Conservation (phyloP, 2,797 vertebrate species). For the Danio aesculapii region DNA sequence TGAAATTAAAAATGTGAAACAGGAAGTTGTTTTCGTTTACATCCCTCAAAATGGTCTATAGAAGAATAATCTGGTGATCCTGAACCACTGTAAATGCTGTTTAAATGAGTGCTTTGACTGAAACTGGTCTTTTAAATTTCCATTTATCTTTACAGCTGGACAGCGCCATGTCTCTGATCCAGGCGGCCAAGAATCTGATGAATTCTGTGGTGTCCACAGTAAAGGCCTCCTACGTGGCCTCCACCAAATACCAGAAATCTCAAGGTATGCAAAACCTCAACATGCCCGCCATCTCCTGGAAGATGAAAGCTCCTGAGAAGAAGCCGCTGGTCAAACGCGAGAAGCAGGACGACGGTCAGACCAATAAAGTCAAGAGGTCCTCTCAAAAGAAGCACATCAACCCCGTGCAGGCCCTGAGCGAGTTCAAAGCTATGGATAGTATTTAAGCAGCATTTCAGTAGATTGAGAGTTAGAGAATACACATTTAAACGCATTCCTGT, state of each 20-base stretch:
- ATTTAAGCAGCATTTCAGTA: constrained; percentile 79
- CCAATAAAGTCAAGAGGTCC: constrained; percentile 89
- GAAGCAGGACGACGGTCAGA: constrained; percentile 98
- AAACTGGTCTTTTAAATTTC: too few species aligned
- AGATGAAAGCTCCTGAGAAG: constrained; percentile 99
- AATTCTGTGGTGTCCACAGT: constrained; percentile 98
- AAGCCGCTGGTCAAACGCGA: constrained; percentile 98
- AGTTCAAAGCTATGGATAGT: constrained; percentile 99
- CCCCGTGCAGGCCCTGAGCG: constrained; percentile 98
- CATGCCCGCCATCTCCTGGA: constrained; percentile 98
- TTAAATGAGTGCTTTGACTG: too few species aligned
- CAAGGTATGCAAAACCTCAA: constrained; percentile 98
- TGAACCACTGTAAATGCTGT: too few species aligned
- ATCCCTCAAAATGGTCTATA: too few species aligned
- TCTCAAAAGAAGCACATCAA: constrained; percentile 99
- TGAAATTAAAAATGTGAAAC: too few species aligned
- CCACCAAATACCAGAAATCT: constrained; percentile 92
- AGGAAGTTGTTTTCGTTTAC: too few species aligned
- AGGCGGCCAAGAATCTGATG: constrained; percentile 99
- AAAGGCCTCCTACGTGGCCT: constrained; percentile 98
- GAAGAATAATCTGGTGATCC: too few species aligned
- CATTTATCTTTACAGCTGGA: constrained; percentile 83
- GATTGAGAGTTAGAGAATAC: constrained; percentile 42
- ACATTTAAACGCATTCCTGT: constrained; percentile 61
- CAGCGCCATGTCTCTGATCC: constrained; percentile 98